Evolutionary conservation across 2,888 invertebrate genomes (phyloP), one percentile per base, ranked within the genome.

Genomic region (Acleris emargana): DNA sequence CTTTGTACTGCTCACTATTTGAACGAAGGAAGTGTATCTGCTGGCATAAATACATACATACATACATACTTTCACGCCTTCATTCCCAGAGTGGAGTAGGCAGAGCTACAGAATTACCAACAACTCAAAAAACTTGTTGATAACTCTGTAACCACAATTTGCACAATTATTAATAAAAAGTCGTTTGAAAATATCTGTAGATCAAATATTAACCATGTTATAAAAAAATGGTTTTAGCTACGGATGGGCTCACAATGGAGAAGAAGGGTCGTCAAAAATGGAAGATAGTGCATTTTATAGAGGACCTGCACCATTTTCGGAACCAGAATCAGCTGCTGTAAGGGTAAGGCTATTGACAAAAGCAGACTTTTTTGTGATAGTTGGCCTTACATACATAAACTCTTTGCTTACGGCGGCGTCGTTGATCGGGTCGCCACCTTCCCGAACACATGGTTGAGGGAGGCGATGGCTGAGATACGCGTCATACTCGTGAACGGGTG

Each of bases 301-400:
- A 64, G 98, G 98, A 17, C 91, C 94, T 5, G 91, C 92, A 16
- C 95, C 97, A 0, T 97, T 97, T 81, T 98, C 98, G 0, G 98
- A 98, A 86, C 97, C 97, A 0, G 98, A 98, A 91, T 94, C 97
- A 0, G 90, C 92, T 67, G 96, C 97, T 42, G 94, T 93, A 4
- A 81, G 89, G 72, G 93, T 93, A 76, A 75, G 73, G 55, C 11
- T 62, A 13, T 49, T 18, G 7, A 45, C n/a, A 45, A n/a, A 45
- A 45, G 38, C 38, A 13, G 38, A 13, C 0, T 1, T 38, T 38
- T 38, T 38, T 13, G 32, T 38, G 38, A 11, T 32, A 32, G 3
- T 20, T 20, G 20, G 20, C 20, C 20, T 3, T 2, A 20, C 20
- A 25, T 5, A 25, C 25, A 25, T 25, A 25, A 25, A 25, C 25